Percentiles rank a stretch among this genome's conserved stretches.
Evolutionary conservation across 1,140 invertebrate species (phyloP).

Genomic region (Apis cerana): DNA sequence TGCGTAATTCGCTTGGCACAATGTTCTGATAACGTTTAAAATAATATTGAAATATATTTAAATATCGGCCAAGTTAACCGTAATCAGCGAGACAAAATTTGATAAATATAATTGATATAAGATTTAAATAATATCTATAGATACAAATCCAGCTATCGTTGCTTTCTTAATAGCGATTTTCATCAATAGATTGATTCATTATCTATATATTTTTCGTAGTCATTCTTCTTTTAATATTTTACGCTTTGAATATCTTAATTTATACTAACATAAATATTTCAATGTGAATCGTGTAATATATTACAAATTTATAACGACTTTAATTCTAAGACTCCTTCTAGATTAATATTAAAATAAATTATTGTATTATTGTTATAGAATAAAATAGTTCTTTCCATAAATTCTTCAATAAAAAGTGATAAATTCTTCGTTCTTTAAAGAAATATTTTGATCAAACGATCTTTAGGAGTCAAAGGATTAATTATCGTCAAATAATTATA

Average conservation of each 20-base stretch:
- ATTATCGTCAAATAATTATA: neutral
- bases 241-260: neutral
- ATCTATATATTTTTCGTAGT: neutral
- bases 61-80: conserved; percentile 5
- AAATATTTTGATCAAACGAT: neutral
- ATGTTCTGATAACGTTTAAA: neutral
- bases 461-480: conserved; percentile 21
- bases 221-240: neutral
- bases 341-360: neutral
- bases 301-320: conserved; percentile 31
- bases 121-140: neutral
- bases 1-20: conserved; percentile 35
- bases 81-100: neutral
- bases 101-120: neutral
- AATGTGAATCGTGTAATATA: conserved; percentile 13
- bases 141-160: neutral
- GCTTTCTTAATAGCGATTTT: neutral
- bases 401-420: neutral
- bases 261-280: neutral
- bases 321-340: conserved; percentile 15
- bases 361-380: neutral
- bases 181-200: neutral
- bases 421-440: neutral
- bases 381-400: neutral
- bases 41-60: neutral